Base-by-base conservation (phyloP, 2,797 vertebrate genomes). In the Channallabes apus region DNA sequence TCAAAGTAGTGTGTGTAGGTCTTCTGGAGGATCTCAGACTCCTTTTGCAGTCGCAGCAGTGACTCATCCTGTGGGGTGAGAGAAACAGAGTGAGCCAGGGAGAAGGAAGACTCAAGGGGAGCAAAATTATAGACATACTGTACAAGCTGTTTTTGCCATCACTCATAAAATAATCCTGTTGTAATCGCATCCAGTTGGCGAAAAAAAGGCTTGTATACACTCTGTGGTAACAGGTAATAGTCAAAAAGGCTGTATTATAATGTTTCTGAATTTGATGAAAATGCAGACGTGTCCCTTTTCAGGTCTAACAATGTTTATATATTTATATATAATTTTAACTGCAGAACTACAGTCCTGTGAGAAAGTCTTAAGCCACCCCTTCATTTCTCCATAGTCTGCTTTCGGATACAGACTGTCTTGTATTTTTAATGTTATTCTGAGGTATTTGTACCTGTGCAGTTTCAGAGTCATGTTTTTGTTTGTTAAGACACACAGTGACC, bases 1-100 rank as follows among this genome's bases (percentile, higher is more conserved):
- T 99, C 98, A 86, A 99, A 99, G 95, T 97, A 99, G 95, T 99
- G 98, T 89, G 97, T 95, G 91, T 99, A 99, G 84, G 98, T 99
- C 96, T 97, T 98, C 95, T 99, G 98, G 82, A 99, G 94, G 93
- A 99, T 97, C 93, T 99, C 98, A 0, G 98, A 99, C 92, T 99
- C 98, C 93, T 99, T 99, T 95, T 99, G 98, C 92, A 99, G 96
- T 90, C 97, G 96, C 95, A 99, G 98, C 88, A 99, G 96, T 81
- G 98, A 99, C 93, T 99, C 98, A 41, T 99, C 98, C 98, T 99
- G 88, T n/a, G 27, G 79, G 4, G 62, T 12, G 54, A 71, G 59
- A 80, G 83, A 20, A 78, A 56, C 82, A 46, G 41, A 80, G 82
- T 80, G 61, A 77, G 78, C 27, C 27, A 73, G 82, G 64, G 20